These are phyloP conservation scores for Clivina fossor DNA, from an alignment of 2,888 invertebrate genomes.

Conservation along the genomic window DNA sequence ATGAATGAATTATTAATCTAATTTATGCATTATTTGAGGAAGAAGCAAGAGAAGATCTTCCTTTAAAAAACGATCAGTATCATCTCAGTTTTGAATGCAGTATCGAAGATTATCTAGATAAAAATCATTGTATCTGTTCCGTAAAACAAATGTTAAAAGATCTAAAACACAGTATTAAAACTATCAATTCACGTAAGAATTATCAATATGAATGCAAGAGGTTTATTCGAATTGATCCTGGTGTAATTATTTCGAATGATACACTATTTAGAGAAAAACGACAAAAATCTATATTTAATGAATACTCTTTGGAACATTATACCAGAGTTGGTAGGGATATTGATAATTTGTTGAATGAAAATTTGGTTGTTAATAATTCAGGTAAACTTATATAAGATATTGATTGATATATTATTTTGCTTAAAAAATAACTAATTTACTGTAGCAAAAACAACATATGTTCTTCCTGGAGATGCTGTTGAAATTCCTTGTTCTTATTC, in stretches of 20 bases:
- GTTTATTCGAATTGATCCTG: conserved; percentile 34
- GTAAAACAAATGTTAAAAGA: conserved; percentile 42
- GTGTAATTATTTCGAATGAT: conserved; percentile 31
- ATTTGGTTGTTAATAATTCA: conserved; percentile 39
- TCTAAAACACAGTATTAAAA: conserved; percentile 36
- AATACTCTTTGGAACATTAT: too few species aligned
- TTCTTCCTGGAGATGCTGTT: conserved; percentile 40
- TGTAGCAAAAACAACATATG: conserved; percentile 42
- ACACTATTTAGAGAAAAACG: too few species aligned
- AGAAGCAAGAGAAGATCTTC: not conserved
- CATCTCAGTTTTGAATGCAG: conserved; percentile 35
- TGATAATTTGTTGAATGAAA: conserved; percentile 37
- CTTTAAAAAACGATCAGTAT: conserved; percentile 3
- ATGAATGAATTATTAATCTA: too few species aligned
- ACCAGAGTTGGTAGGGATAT: conserved; percentile 29
- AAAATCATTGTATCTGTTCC: conserved; percentile 43
- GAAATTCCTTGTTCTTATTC: conserved; percentile 41
- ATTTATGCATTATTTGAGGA: too few species aligned
- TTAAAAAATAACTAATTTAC: conserved; percentile 14
- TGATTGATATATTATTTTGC: conserved; percentile 10
- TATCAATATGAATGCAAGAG: conserved; percentile 36
- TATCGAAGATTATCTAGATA: conserved; percentile 34
- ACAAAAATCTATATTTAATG: too few species aligned
- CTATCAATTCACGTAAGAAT: conserved; percentile 14
- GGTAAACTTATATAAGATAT: conserved; percentile 35